These are phyloP conservation scores for Leuctra nigra DNA, from an alignment of 2,888 invertebrate genomes.

Conservation along the genomic window DNA sequence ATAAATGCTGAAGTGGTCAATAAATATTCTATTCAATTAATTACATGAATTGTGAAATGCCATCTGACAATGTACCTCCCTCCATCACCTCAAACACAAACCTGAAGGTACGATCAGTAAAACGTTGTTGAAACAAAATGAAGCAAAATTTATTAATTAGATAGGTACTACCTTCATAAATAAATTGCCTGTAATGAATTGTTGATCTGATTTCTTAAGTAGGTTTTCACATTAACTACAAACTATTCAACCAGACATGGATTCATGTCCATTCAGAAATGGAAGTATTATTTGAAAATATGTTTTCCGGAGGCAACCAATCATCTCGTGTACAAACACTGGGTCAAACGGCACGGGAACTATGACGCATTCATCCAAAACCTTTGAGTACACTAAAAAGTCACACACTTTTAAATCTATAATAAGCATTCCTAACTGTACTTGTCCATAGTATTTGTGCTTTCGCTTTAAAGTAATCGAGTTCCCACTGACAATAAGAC, in stretches of 20 bases:
- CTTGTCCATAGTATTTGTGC: conserved; percentile 4
- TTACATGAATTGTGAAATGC: no score
- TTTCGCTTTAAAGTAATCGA: not conserved
- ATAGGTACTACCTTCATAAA: no score
- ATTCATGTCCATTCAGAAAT: not conserved
- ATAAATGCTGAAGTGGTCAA: no score
- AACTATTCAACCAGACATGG: no score
- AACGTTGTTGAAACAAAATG: no score
- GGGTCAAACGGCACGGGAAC: not conserved
- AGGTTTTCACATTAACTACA: no score
- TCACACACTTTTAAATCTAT: not conserved
- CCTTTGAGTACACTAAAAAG: not conserved
- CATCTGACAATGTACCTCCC: no score
- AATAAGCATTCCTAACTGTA: not conserved
- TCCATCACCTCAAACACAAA: no score
- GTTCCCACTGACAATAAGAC: not conserved
- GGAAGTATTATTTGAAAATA: conserved; percentile 1
- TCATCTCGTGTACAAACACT: not conserved
- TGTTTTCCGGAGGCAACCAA: not conserved
- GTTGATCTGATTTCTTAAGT: no score
- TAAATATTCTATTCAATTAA: no score
- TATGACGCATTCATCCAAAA: not conserved
- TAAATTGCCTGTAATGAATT: no score
- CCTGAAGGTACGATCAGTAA: no score
- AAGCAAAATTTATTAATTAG: not conserved